phyloP scores from a whole-genome alignment of 2,113 vertebrate genomes.

The Esox niger region DNA sequence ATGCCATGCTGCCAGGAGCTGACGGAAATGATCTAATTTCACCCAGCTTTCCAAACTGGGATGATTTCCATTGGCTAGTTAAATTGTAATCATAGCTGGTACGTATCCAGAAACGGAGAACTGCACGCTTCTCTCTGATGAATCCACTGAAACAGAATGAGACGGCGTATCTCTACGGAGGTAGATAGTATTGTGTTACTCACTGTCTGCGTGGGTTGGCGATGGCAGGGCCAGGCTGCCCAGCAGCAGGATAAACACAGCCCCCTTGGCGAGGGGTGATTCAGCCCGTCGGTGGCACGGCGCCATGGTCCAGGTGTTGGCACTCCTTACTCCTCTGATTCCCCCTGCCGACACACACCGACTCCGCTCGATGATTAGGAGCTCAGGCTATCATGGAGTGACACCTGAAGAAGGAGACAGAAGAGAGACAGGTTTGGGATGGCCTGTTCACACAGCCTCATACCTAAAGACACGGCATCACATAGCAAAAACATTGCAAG shows the following conservation, averaged over 20 bases:
- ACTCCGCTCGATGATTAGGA: slow-evolving; percentile 49
- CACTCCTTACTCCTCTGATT: slow-evolving; percentile 60
- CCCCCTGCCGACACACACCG: slow-evolving; percentile 51
- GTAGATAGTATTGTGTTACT: slow-evolving; percentile 57
- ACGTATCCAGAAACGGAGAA: too few species aligned
- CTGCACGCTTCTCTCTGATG: too few species aligned
- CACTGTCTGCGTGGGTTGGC: slow-evolving; percentile 77
- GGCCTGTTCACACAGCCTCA: not conserved
- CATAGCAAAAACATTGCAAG: not conserved
- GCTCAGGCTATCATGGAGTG: slow-evolving; percentile 47
- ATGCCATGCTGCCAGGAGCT: too few species aligned
- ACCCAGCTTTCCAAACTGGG: too few species aligned
- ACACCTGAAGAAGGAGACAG: slow-evolving; percentile 50
- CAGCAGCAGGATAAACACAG: slow-evolving; percentile 72
- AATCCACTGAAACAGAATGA: too few species aligned
- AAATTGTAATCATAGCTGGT: too few species aligned
- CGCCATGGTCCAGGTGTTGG: slow-evolving; percentile 76
- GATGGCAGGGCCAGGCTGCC: slow-evolving; percentile 70
- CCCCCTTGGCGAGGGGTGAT: slow-evolving; percentile 39
- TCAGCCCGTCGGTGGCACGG: slow-evolving; percentile 51
- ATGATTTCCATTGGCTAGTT: too few species aligned
- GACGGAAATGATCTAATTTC: too few species aligned
- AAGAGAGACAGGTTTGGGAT: not conserved
- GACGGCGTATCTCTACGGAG: too few species aligned
- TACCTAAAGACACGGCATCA: not conserved